phyloP scores from a whole-genome alignment of 2,888 invertebrate species.

The Cistogaster globosa region DNA sequence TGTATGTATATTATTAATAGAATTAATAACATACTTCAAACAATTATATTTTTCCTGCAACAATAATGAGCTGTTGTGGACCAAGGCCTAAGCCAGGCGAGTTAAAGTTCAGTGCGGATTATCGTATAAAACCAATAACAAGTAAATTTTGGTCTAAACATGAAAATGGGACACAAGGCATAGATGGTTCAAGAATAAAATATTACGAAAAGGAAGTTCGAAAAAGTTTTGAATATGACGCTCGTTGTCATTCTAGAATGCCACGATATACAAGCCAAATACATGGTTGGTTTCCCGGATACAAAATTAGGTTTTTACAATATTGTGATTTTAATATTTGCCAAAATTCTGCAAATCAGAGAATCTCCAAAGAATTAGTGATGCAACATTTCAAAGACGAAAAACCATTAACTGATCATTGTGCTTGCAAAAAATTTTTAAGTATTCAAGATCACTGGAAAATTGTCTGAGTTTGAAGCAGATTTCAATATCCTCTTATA shows the following conservation, averaged over 20 bases:
- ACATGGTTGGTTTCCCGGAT: slow-evolving; percentile 69
- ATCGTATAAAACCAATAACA: slow-evolving; percentile 37
- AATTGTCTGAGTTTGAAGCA: slow-evolving; percentile 7
- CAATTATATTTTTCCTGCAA: neutral
- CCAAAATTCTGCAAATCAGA: slow-evolving; percentile 1
- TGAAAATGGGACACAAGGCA: slow-evolving; percentile 8
- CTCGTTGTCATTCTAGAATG: slow-evolving; percentile 56
- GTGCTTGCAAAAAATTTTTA: slow-evolving; percentile 5
- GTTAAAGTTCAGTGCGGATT: slow-evolving; percentile 53
- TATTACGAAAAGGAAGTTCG: slow-evolving; percentile 58
- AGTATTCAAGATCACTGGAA: slow-evolving; percentile 8
- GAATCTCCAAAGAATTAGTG: slow-evolving; percentile 35
- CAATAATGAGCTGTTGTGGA: slow-evolving; percentile 23
- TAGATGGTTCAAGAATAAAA: slow-evolving; percentile 14
- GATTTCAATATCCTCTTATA: no score
- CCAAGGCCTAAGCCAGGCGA: neutral
- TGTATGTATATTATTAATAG: no score
- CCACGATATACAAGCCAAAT: slow-evolving; percentile 65
- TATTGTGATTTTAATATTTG: slow-evolving; percentile 42
- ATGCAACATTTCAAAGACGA: slow-evolving; percentile 19
- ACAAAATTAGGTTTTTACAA: slow-evolving; percentile 59
- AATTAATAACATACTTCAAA: neutral
- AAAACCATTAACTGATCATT: slow-evolving; percentile 2
- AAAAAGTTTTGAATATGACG: slow-evolving; percentile 45
- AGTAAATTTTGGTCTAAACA: slow-evolving; percentile 64